Conservation (phyloP, 1,140 invertebrate species). For the Sminthurides bifidus region DNA sequence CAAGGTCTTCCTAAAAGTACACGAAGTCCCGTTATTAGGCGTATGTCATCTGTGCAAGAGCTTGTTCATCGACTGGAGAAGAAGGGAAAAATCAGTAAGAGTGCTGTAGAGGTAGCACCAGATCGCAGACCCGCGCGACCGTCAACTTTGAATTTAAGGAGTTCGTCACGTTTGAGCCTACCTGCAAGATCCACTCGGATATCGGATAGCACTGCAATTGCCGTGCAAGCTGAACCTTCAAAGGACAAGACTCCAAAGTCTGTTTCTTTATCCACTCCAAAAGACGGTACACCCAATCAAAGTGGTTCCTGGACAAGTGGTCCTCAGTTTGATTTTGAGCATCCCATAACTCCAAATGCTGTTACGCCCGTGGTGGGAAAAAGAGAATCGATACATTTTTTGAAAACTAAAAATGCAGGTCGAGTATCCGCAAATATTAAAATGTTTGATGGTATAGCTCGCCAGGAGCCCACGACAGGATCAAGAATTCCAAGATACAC, state of each 20-base stretch:
- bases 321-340: conserved; percentile 14
- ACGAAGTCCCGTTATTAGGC: conserved; percentile 6
- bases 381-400: conserved; percentile 22
- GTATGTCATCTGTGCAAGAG: conserved; percentile 27
- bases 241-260: not conserved
- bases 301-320: conserved; percentile 13
- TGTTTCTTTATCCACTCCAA: not conserved
- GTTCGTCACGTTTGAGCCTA: not conserved
- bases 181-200: not conserved
- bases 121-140: not conserved
- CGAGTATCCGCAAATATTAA: conserved; percentile 23
- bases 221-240: not conserved
- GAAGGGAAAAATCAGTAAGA: not conserved
- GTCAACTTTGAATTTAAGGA: not conserved
- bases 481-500: conserved; percentile 17
- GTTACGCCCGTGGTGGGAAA: not conserved
- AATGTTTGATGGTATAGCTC: conserved; percentile 11
- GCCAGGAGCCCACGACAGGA: not conserved
- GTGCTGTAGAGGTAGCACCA: not conserved
- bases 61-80: conserved; percentile 16
- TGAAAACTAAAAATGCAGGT: conserved; percentile 25
- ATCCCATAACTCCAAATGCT: not conserved
- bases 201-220: not conserved
- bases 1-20: too few species aligned
- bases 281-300: not conserved